Evolutionary conservation across 30 jellyfish, hydroid and myxozoan genomes (phyloP), one percentile per base, ranked within the genome.

Genomic region (Mastigias papua): DNA sequence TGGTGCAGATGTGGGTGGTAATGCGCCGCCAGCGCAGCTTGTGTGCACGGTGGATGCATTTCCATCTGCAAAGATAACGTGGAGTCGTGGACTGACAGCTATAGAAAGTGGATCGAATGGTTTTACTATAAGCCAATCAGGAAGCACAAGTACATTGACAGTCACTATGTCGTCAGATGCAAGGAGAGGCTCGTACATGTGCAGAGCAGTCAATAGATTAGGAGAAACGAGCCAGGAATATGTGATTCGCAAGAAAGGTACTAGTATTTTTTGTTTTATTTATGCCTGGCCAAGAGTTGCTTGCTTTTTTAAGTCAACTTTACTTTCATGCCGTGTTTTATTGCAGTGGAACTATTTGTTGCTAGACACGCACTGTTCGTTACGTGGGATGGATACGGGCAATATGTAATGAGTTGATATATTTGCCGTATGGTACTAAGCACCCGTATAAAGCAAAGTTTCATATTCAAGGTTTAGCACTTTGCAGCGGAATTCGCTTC

Each of bases 1-100:
- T 58, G 99, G 99, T 33, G 96, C 92, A 34, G 97, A 80, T 22
- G 73, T 84, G 19, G 99, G 99, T 8, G 81, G 25, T 20, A 70
- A 17, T 51, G 97, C 95, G 20, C 92, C 92, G 7, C 80, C 86
- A 1, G 92, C 70, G 64, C 48, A 50, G 62, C 72, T 94, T 9
- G 86, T 62, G 11, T 94, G 99, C 72, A 64, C 89, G 0, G 97
- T 86, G 7, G 92, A 87, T 73, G 94, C 97, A 26, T 86, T 29
- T 48, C 99, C 99, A 19, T 62, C 80, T 1, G 97, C 97, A 15
- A 76, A 27, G 16, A 81, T 94, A 60, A 72, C 84, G 13, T 94
- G 99, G 99, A 68, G 50, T 34, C 79, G 76, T 34, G 82, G 87
- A 20, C 50, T 48, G 9, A 34, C 85, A n/a, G 60, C 73, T 31